Base-by-base conservation (phyloP, 1,140 invertebrate species). In the Dreissena polymorpha region DNA sequence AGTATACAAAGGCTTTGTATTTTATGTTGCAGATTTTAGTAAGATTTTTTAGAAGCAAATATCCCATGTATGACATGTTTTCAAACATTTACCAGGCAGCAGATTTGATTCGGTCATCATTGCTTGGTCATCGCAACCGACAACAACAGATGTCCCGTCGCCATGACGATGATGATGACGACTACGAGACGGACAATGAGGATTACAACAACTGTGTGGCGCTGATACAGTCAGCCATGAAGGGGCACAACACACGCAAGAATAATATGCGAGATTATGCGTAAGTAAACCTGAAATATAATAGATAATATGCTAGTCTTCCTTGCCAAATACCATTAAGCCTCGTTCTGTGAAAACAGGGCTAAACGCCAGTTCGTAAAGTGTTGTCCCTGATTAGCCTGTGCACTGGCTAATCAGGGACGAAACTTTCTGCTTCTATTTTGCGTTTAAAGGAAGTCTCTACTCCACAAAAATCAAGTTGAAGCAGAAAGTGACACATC, bases 171-270 rank as follows among this genome's bases (percentile, higher is more conserved):
- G 75, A 78, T 25, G 79, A 82, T n/a, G 79, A 81, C 25, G 79
- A 82, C 50, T 74, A 82, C 53, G 23, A 29, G 18, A 82, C 79
- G 39, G 79, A 82, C 23, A 64, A 74, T 49, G 79, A 82, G 27
- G 69, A 82, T 0, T 83, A 83, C 25, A 77, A 83, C 27, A 68
- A 83, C 13, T 76, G 74, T 77, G 81, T 83, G n/a, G 65, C 57
- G 23, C 74, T 83, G 21, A 76, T 83, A 55, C 81, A 83, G 67
- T 76, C 72, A 0, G 60, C 81, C 12, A 2, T 83, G 10, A 18
- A 50, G n/a, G 81, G 81, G 10, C 81, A 83, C 51, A 39, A 83
- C 27, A 39, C 55, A 77, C 51, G 81, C 10, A 82, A 57, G 65
- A 16, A 39, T 55, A n/a, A 49, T 12, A 73, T 82, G 70, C 71